These are phyloP conservation scores for Megalonaias nervosa DNA, from an alignment of 1,140 invertebrate species.

Conservation along the genomic window DNA sequence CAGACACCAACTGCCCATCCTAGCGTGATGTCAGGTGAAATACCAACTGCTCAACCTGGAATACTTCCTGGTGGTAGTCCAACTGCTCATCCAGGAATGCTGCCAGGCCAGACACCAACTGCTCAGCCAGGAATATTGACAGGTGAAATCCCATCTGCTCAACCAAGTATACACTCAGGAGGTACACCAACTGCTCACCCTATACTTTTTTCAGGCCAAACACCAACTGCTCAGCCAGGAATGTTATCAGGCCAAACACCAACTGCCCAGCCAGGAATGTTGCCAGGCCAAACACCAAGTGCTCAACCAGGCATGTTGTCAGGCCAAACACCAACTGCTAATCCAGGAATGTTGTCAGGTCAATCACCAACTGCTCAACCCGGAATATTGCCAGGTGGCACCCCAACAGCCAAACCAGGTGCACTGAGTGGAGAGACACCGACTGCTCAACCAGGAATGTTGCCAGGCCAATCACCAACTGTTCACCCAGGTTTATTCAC, in stretches of 20 bases:
- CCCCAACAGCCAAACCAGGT: conserved; percentile 3
- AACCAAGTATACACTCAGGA: conserved; percentile 2
- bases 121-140: conserved; percentile 6
- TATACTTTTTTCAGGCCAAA: not conserved
- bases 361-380: conserved; percentile 3
- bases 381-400: not conserved
- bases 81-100: conserved; percentile 12
- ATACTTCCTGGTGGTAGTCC: conserved; percentile 3
- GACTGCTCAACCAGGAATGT: conserved; percentile 6
- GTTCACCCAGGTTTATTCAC: not conserved
- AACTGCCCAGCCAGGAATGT: not conserved
- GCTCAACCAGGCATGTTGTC: not conserved
- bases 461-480: conserved; percentile 6
- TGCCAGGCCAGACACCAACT: conserved; percentile 15
- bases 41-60: conserved; percentile 14
- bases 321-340: not conserved
- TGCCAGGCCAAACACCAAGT: not conserved
- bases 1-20: conserved; percentile 21
- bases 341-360: not conserved
- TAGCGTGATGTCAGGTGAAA: not conserved
- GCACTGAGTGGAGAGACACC: not conserved
- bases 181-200: not conserved
- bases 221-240: not conserved
- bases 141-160: not conserved
- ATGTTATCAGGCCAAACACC: not conserved